Evolutionary conservation across 2,797 vertebrate genomes (phyloP).

Genomic region (Tenualosa ilisha): DNA sequence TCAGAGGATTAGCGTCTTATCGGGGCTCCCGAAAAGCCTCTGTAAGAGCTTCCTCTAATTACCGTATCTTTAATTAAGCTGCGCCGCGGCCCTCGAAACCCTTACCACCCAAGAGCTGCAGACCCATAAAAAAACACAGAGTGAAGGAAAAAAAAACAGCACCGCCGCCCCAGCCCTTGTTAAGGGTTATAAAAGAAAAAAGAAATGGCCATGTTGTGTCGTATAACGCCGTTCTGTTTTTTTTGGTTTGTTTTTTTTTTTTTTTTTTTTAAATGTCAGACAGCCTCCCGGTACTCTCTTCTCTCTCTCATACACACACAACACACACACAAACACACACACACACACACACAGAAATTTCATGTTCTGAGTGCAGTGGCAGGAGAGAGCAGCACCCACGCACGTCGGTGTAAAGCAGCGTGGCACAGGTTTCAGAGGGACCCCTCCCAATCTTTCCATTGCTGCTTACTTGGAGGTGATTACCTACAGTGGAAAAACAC

Average conservation of each 20-base stretch:
- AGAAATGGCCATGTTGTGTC: slow-evolving; percentile 5
- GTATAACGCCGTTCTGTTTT: background rate
- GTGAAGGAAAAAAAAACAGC: background rate
- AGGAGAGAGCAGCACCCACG: slow-evolving; percentile 35
- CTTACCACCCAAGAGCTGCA: slow-evolving; percentile 65
- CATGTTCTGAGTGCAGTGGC: background rate
- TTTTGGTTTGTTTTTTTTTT: background rate
- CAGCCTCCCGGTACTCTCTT: background rate
- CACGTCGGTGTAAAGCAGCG: slow-evolving; percentile 29
- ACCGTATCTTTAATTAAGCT: slow-evolving; percentile 83
- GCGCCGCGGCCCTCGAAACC: slow-evolving; percentile 66
- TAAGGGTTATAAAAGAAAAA: slow-evolving; percentile 5
- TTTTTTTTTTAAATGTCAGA: background rate
- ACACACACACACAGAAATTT: background rate
- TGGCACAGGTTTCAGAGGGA: slow-evolving; percentile 74
- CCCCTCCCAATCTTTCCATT: slow-evolving; percentile 77
- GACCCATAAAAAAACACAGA: slow-evolving; percentile 24
- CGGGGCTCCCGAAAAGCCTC: slow-evolving; percentile 69
- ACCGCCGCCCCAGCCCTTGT: background rate
- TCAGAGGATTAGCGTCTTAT: slow-evolving; percentile 82
- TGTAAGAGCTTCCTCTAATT: slow-evolving; percentile 78
- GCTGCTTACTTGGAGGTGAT: slow-evolving; percentile 52
- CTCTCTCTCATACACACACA: background rate
- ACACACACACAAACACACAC: background rate
- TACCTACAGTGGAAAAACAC: slow-evolving; percentile 55